Conservation (phyloP, 2,797 vertebrate genomes). For the Okamejei kenojei region DNA sequence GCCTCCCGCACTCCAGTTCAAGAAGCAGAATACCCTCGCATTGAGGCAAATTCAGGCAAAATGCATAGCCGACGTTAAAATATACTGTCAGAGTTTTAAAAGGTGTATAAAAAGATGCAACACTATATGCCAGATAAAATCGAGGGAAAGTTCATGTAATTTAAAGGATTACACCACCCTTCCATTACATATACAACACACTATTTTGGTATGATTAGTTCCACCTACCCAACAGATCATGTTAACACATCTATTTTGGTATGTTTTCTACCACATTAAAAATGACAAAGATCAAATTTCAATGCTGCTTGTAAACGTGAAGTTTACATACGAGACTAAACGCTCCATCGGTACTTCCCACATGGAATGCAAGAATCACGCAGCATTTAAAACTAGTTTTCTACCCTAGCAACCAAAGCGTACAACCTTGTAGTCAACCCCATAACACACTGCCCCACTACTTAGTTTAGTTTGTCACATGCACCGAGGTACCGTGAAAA, state of each 20-base stretch:
- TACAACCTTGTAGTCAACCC: no score
- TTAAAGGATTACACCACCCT: background rate
- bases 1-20: no score
- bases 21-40: no score
- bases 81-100: no score
- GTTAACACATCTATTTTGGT: background rate
- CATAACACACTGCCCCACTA: no score
- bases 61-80: no score
- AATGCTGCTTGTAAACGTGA: background rate
- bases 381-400: no score
- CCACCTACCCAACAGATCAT: conserved; percentile 6
- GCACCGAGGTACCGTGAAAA: no score
- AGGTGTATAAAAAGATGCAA: no score
- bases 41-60: no score
- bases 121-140: background rate
- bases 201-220: conserved; percentile 14
- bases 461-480: no score
- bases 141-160: background rate
- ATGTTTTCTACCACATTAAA: background rate
- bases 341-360: background rate
- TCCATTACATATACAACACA: background rate
- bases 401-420: no score
- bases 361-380: background rate
- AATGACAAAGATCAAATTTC: conserved; percentile 10
- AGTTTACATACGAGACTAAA: background rate